Base-by-base conservation (phyloP, 2,888 invertebrate genomes). In the Lymantria dispar region DNA sequence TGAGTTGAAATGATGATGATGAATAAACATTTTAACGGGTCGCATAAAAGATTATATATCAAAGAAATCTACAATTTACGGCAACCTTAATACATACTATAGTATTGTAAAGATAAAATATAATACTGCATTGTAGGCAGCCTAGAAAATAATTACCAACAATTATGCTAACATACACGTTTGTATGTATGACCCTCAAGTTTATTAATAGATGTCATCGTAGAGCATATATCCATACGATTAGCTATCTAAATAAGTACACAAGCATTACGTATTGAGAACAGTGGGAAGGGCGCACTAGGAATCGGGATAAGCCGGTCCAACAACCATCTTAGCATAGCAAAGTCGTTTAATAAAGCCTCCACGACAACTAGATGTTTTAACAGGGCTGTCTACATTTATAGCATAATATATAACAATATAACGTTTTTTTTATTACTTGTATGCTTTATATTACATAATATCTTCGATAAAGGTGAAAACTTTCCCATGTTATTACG, bases 281-380 rank as follows among this genome's bases (percentile, higher is more conserved):
- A 80, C 80, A 79, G 69, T 72, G 78, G 76, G 80, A 78, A 83
- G 83, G 80, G 82, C 76, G 84, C 81, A 70, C 73, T 64, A 75
- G 77, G 81, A 80, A 83, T 83, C 84, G 83, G 85, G 83, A 82
- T 85, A 86, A 88, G 84, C 90, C 89, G 89, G 88, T 88, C 87
- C 82, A 81, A 84, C 87, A 83, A 83, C 83, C 84, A 83, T 87
- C 86, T 85, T 86, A 79, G 78, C 80, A 81, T 78, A 79, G 76
- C 68, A 62, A 47, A 78, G 80, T 83, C 82, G 80, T 87, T 87
- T 88, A 87, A 86, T 88, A 87, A 85, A 87, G 85, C 81, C 76
- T 77, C 76, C 74, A 82, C 84, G 89, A 88, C 88, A 87, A 85
- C 85, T 80, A 80, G 78, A 72, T 76, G 70, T 72, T 68, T 70